Evolutionary conservation across 2,888 invertebrate genomes (phyloP), one percentile per base, ranked within the genome.

Genomic region (Eurois occulta): DNA sequence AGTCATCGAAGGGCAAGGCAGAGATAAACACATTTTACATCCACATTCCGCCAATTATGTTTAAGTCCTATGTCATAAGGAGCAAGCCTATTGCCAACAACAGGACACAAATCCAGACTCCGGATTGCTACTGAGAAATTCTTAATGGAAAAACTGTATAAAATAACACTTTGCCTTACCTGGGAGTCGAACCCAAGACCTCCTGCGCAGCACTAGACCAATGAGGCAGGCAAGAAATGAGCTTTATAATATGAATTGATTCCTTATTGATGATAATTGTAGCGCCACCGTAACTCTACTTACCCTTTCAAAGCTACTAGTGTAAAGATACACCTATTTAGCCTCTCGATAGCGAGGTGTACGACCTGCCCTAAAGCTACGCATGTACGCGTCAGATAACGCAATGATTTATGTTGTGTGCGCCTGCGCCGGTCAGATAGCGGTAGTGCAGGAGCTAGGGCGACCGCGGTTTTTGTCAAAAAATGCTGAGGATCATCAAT

Each of bases 361-460:
- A 89, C 81, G 92, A 92, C 92, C 92, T 91, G 91, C 88, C 89
- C 85, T 85, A 89, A 87, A 90, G 90, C 90, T 88, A 90, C 89
- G 81, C 75, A 75, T 71, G 83, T 72, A 60, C 72, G 73, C 68
- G 83, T 85, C 89, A 89, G 89, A 87, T 88, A 87, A 75, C 83
- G 70, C 38, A 71, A 80, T 89, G 90, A 89, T 89, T 88, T 87
- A 89, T 87, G 78, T 72, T 80, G 78, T 74, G 66, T 87, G 88
- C 90, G 86, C 87, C 77, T 69, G 88, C 90, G 83, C 85, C 16
- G 76, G 38, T 66, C 64, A 68, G 83, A 83, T 86, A 88, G 58
- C 64, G 68, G 13, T 87, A 83, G 81, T 32, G 69, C 8, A 67
- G 67, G 84, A 88, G 88, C 70, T 68, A 79, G 72, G 62, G 35